A percentile compares a stretch with the other conserved stretches of the same genome.
These are phyloP conservation scores for Drosophila ficusphila DNA, from an alignment of 1,140 invertebrate genomes.

Conservation along the genomic window DNA sequence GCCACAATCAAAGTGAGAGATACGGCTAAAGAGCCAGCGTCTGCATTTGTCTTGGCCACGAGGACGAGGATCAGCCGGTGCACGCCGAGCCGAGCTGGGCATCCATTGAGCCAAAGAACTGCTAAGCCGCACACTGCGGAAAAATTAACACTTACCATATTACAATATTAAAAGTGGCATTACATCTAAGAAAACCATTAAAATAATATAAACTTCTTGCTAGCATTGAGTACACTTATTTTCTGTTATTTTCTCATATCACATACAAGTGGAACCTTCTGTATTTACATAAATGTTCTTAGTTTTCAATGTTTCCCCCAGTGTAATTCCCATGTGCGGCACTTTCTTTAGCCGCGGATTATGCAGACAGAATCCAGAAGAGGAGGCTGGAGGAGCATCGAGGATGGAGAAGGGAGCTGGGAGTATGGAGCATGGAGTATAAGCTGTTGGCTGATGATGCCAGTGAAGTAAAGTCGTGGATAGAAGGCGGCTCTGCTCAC, in stretches of 20 bases:
- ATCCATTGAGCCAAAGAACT: slow-evolving; percentile 41
- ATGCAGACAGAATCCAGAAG: slow-evolving; percentile 56
- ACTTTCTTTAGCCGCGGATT: slow-evolving; percentile 75
- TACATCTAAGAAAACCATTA: neutral
- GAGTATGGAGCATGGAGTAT: neutral
- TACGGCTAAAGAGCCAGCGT: slow-evolving; percentile 75
- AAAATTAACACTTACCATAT: too few relatives aligned
- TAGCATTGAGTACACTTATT: too few relatives aligned
- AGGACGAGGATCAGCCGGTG: slow-evolving; percentile 40
- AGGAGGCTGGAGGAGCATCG: slow-evolving; percentile 3
- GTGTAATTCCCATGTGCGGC: slow-evolving; percentile 53
- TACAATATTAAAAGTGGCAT: too few relatives aligned
- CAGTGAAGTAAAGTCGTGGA: slow-evolving; percentile 19
- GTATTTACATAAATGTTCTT: too few relatives aligned
- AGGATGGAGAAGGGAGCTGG: neutral
- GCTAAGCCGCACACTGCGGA: slow-evolving; percentile 7
- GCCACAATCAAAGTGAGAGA: slow-evolving; percentile 80
- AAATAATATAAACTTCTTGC: too few relatives aligned
- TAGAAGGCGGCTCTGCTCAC: slow-evolving; percentile 55
- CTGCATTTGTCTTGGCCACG: slow-evolving; percentile 73
- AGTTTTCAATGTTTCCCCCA: too few relatives aligned
- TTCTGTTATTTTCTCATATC: too few relatives aligned
- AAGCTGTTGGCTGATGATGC: slow-evolving; percentile 2
- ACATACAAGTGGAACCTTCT: too few relatives aligned
- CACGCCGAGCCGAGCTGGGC: slow-evolving; percentile 24